phyloP scores from a whole-genome alignment of 1,140 invertebrate genomes.

The Pseudachorutes palmiensis region DNA sequence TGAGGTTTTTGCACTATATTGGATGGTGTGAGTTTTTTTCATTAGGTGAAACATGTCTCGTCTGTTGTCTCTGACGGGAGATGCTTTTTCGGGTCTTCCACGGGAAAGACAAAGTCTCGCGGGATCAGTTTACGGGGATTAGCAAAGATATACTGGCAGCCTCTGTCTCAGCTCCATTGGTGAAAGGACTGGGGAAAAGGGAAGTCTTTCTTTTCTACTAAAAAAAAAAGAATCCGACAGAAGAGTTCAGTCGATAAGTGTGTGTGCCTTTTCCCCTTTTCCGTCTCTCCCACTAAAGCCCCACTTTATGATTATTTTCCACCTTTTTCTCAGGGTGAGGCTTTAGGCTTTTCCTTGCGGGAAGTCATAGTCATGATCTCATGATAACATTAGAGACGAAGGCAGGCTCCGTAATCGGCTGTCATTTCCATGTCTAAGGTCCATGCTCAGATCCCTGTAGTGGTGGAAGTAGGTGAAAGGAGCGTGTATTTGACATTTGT shows the following conservation, averaged over 20 bases:
- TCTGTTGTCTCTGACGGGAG: neutral
- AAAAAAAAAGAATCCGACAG: neutral
- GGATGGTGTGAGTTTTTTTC: conserved; percentile 4
- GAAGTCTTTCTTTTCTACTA: too few species aligned
- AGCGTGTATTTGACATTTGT: neutral
- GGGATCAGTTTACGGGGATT: conserved; percentile 32
- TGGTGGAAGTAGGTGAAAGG: conserved; percentile 2
- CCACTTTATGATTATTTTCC: conserved; percentile 12
- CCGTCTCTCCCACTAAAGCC: neutral
- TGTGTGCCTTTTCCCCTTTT: neutral
- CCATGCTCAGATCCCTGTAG: neutral
- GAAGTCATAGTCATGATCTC: conserved; percentile 10
- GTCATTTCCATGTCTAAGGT: conserved; percentile 5
- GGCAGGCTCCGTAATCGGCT: neutral
- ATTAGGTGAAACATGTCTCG: conserved; percentile 6
- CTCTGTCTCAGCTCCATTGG: conserved; percentile 3
- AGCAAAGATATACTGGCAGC: conserved; percentile 24
- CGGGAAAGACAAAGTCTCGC: conserved; percentile 18
- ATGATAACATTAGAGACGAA: neutral
- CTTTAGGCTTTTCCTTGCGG: conserved; percentile 4
- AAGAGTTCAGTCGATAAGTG: conserved; percentile 3
- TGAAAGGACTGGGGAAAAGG: neutral
- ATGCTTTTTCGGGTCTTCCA: neutral
- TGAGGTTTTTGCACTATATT: too few species aligned
- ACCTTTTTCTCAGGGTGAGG: conserved; percentile 1